Base-by-base conservation (phyloP, 2,797 vertebrate genomes). In the Eulemur mongoz region DNA sequence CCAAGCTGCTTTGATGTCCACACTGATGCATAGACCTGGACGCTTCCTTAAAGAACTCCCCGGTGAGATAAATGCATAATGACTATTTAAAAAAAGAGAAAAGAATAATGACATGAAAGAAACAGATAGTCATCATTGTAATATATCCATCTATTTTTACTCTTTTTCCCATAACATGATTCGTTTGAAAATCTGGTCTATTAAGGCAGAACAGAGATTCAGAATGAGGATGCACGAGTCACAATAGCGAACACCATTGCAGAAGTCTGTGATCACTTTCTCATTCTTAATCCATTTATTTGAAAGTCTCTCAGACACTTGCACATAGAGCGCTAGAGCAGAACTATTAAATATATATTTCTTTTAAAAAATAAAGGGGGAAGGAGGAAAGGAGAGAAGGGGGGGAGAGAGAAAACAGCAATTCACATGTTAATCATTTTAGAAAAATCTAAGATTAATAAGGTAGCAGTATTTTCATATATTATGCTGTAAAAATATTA, bases 261-360 rank as follows among this genome's bases (percentile, higher is more conserved):
- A 23, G 48, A 18, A 38, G 20, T 54, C 67, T 35, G 0, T 1
- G 27, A 6, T 82, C 35, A 17, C 50, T 14, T 89, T 75, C 75
- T 80, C 35, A n/a, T 80, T 69, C 78, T 90, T 84, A 91, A 76
- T 59, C 23, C 20, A 9, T 50, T 59, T 65, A 75, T 78, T n/a
- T n/a, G 8, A 90, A 67, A 75, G n/a, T 50, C 18, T 14, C 18
- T 54, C 20, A 38, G 54, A 54, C 65, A 59, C 76, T 48, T 35
- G 20, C 11, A 54, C 15, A 9, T 45, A 23, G 25, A 15, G 9
- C 43, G 1, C 12, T 54, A 48, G 15, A 67, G 13, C 27, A 32
- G 5, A 35, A 7, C 27, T 18, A 13, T 7, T 23, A n/a, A 65
- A 9, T 8, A 23, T 22, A 20, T 10, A 54, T 35, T 48, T 59